phyloP scores from a whole-genome alignment of 2,888 invertebrate genomes.

The Branchipolynoe longqiensis region DNA sequence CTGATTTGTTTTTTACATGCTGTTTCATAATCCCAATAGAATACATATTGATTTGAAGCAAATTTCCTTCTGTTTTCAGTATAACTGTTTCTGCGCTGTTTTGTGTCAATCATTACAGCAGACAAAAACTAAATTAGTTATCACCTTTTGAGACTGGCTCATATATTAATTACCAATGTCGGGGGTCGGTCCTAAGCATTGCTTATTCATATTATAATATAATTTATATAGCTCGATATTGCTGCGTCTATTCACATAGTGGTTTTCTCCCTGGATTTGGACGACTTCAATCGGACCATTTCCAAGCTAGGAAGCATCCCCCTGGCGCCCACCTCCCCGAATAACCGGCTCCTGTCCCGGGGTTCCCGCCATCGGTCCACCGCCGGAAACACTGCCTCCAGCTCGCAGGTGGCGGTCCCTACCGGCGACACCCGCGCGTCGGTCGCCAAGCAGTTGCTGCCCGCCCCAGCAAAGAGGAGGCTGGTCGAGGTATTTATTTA shows the following conservation, averaged over 20 bases:
- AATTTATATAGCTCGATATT: background rate
- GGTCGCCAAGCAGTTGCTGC: conserved; percentile 56
- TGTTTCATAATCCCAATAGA: too few species aligned
- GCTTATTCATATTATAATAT: too few species aligned
- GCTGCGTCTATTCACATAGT: conserved; percentile 11
- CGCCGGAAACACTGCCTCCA: too few species aligned
- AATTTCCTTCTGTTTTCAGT: too few species aligned
- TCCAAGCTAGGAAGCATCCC: conserved; percentile 43
- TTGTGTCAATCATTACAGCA: too few species aligned
- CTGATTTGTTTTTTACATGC: too few species aligned
- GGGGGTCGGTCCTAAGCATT: too few species aligned
- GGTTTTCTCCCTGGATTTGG: conserved; percentile 51
- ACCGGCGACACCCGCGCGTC: background rate
- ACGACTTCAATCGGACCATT: conserved; percentile 53
- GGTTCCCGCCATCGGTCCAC: too few species aligned
- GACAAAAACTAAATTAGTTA: too few species aligned
- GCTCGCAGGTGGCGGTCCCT: background rate
- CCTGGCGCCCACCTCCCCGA: background rate
- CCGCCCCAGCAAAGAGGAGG: conserved; percentile 59
- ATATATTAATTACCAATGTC: background rate
- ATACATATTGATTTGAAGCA: too few species aligned
- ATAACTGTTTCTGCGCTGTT: too few species aligned
- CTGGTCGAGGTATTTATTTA: background rate
- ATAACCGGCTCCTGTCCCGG: background rate
- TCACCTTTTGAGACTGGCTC: too few species aligned